Conservation (phyloP, 2,888 invertebrate genomes). For the Pristionchus maxplancki region DNA sequence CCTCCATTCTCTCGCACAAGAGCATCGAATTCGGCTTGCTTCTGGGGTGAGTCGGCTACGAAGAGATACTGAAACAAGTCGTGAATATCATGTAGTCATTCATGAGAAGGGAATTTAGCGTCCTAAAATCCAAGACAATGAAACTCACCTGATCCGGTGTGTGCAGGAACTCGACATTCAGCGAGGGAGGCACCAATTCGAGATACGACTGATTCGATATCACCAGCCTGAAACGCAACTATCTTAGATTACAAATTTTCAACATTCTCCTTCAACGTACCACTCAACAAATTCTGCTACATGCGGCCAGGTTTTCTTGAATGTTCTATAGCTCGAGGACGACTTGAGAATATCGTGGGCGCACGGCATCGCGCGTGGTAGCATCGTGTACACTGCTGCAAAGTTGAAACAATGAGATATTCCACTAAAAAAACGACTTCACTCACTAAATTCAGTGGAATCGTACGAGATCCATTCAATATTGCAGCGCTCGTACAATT, state of each 20-base stretch:
- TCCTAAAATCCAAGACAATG: background rate
- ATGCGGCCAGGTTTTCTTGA: background rate
- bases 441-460: background rate
- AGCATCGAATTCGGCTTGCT: conserved; percentile 40
- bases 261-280: background rate
- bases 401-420: too few relatives aligned
- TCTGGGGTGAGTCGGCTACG: conserved; percentile 15
- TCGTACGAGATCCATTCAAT: background rate
- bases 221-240: background rate
- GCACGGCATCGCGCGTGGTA: background rate
- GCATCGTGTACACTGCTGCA: background rate
- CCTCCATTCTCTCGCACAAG: conserved; percentile 27
- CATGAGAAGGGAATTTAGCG: background rate
- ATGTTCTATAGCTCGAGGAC: background rate
- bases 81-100: background rate
- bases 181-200: background rate
- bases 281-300: background rate
- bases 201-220: conserved; percentile 37
- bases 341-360: background rate
- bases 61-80: conserved; percentile 34
- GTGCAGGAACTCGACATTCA: background rate
- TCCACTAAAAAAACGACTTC: background rate
- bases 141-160: background rate
- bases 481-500: background rate
- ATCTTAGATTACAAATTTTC: background rate